Conservation (phyloP, 2,797 vertebrate species). For the Rachycentron canadum region DNA sequence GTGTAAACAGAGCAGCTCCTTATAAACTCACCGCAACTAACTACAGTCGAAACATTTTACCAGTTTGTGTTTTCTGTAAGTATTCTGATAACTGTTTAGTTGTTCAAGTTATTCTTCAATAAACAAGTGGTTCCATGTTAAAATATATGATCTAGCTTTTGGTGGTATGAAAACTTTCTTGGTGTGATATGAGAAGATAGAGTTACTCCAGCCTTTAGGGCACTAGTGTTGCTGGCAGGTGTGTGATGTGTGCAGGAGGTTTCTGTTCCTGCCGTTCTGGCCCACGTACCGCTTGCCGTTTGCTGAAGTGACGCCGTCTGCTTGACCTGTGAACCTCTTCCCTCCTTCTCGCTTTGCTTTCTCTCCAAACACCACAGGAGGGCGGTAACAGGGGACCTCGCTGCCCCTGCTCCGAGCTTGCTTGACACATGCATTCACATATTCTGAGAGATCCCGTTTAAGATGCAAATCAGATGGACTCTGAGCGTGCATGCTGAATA, state of each 20-base stretch:
- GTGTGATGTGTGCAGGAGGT: slow-evolving; percentile 15
- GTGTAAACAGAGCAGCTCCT: neutral
- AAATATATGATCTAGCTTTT: neutral
- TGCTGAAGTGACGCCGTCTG: slow-evolving; percentile 12
- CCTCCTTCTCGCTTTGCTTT: slow-evolving; percentile 33
- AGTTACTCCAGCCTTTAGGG: neutral
- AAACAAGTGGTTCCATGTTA: neutral
- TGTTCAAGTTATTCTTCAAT: too few species aligned
- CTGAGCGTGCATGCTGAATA: slow-evolving; percentile 27
- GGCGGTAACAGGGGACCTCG: slow-evolving; percentile 32
- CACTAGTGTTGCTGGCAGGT: neutral
- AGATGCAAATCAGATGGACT: slow-evolving; percentile 67
- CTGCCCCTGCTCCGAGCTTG: slow-evolving; percentile 31
- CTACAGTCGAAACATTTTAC: neutral
- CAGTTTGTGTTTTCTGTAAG: too few species aligned
- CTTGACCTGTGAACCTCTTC: slow-evolving; percentile 31
- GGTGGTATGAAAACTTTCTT: neutral
- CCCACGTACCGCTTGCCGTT: slow-evolving; percentile 23
- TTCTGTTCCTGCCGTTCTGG: slow-evolving; percentile 33
- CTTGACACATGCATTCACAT: slow-evolving; percentile 63
- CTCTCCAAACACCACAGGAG: slow-evolving; percentile 36
- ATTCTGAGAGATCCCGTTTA: slow-evolving; percentile 59
- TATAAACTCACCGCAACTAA: neutral
- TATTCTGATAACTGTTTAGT: too few species aligned
- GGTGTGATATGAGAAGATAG: neutral